These are phyloP conservation scores for Drosophila biarmipes DNA, from an alignment of 1,140 invertebrate species.

Conservation along the genomic window DNA sequence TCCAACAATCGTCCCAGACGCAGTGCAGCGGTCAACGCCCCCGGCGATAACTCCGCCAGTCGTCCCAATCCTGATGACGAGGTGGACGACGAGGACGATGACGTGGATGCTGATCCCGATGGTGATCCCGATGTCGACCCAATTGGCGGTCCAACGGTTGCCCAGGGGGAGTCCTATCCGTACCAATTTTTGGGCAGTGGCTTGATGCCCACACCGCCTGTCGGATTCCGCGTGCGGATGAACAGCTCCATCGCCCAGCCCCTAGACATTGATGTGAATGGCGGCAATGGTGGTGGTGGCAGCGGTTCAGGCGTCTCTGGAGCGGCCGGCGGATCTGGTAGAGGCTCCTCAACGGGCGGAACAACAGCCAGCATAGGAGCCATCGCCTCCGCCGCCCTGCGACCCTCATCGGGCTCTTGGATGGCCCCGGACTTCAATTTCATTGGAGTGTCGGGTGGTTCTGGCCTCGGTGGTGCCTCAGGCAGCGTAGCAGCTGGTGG, in stretches of 20 bases:
- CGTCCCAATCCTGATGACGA: slow-evolving; percentile 14
- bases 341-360: slow-evolving; percentile 9
- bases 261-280: slow-evolving; percentile 69
- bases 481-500: neutral
- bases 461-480: slow-evolving; percentile 1
- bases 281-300: slow-evolving; percentile 10
- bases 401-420: slow-evolving; percentile 65
- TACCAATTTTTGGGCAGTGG: slow-evolving; percentile 49
- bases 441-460: slow-evolving; percentile 15
- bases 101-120: slow-evolving; percentile 24
- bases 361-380: slow-evolving; percentile 14
- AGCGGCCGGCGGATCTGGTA: neutral
- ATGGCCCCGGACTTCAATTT: slow-evolving; percentile 68
- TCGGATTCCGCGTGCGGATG: slow-evolving; percentile 60
- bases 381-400: slow-evolving; percentile 30
- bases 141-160: neutral
- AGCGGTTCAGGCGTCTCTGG: neutral
- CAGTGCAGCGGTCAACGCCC: slow-evolving; percentile 61
- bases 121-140: slow-evolving; percentile 12
- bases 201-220: slow-evolving; percentile 53
- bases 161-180: slow-evolving; percentile 30
- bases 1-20: slow-evolving; percentile 66
- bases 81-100: slow-evolving; percentile 34
- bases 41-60: slow-evolving; percentile 6
- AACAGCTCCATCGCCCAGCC: slow-evolving; percentile 66